Evolutionary conservation across 2,113 vertebrate genomes (phyloP).

Genomic region (Motacilla alba): DNA sequence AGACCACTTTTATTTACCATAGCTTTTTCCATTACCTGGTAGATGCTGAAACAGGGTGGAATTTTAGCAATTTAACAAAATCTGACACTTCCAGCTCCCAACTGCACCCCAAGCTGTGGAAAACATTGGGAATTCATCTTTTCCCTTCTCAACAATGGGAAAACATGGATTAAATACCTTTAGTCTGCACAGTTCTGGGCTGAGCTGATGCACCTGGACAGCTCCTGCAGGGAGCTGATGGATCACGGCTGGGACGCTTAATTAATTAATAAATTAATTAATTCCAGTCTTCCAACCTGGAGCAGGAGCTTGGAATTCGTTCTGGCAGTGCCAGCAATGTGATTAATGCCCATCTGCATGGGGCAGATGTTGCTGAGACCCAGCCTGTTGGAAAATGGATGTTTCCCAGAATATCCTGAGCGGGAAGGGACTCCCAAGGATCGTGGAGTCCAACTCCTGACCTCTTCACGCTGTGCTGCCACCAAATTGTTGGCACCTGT

Average conservation of each 20-base stretch:
- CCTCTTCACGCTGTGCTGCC: rapidly evolving
- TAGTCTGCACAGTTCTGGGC: not conserved
- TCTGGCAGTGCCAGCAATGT: not conserved
- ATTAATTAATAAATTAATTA: not conserved
- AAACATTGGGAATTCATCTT: not conserved
- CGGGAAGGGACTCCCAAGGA: not conserved
- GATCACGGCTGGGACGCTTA: not conserved
- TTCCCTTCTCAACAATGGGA: not conserved
- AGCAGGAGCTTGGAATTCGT: not conserved
- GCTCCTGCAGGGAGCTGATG: not conserved
- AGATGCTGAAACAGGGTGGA: not conserved
- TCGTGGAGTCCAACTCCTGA: not conserved
- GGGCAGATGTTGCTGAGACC: not conserved
- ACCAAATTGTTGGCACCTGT: rapidly evolving
- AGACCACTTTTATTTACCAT: not conserved
- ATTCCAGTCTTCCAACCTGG: not conserved
- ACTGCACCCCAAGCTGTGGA: not conserved
- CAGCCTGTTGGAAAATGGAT: not conserved
- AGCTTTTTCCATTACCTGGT: not conserved
- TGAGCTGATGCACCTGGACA: not conserved
- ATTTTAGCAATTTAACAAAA: not conserved
- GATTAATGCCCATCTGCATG: not conserved
- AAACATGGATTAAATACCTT: not conserved
- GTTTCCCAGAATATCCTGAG: not conserved
- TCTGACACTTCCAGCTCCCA: not conserved